A percentile compares a stretch with the other conserved stretches of the same genome.
Conservation (phyloP, 2,888 invertebrate genomes). For the Cryptocephalus primarius region DNA sequence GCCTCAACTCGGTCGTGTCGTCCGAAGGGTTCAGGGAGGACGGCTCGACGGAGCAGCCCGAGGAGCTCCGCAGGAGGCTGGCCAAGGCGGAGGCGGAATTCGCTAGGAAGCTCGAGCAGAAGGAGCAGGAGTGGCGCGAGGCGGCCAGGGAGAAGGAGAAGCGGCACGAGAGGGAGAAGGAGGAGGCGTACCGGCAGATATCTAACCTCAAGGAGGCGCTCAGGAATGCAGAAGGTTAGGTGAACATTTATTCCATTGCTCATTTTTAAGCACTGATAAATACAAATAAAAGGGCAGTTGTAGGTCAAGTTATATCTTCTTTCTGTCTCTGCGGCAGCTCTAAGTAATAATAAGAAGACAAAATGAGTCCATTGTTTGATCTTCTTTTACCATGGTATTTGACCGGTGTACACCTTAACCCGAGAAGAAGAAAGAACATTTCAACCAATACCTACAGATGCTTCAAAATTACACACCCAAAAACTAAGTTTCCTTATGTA, state of each 20-base stretch:
- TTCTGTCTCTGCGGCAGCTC: no score
- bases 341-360: no score
- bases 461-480: no score
- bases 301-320: no score
- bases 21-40: conserved; percentile 40
- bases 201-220: conserved; percentile 46
- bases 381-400: no score
- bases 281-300: neutral
- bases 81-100: conserved; percentile 50
- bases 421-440: no score
- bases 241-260: conserved; percentile 6
- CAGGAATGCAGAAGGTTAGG: conserved; percentile 58
- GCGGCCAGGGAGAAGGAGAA: conserved; percentile 49
- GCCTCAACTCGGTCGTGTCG: conserved; percentile 36
- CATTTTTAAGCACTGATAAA: neutral
- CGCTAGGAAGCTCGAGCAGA: conserved; percentile 47
- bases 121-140: conserved; percentile 57
- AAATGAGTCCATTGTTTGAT: no score
- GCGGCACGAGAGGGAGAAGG: conserved; percentile 45
- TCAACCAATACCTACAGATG: no score
- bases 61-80: conserved; percentile 37
- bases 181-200: conserved; percentile 45
- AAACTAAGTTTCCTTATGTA: no score
- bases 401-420: no score
- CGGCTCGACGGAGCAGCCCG: conserved; percentile 36